phyloP scores from a whole-genome alignment of 1,140 invertebrate species.

The Hormaphis cornu region DNA sequence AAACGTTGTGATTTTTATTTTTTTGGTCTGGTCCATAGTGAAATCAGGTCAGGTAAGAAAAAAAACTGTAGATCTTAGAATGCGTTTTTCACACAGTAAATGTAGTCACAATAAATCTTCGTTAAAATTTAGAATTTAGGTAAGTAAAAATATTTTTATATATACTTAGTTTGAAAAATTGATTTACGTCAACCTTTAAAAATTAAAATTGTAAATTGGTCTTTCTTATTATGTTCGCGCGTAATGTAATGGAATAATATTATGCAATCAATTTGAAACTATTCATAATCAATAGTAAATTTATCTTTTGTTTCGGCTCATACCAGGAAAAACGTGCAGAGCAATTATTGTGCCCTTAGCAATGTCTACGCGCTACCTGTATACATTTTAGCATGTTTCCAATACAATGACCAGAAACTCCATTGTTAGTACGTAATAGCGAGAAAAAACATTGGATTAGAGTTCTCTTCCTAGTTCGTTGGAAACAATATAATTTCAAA shows the following conservation, averaged over 20 bases:
- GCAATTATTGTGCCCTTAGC: conserved; percentile 2
- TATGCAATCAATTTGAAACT: neutral
- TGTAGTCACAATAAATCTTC: neutral
- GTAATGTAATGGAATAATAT: neutral
- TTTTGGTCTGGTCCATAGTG: no score
- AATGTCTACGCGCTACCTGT: no score
- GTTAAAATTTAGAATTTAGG: neutral
- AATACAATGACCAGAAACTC: conserved; percentile 11
- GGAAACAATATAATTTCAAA: no score
- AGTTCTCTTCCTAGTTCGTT: conserved; percentile 9
- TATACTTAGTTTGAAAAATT: no score
- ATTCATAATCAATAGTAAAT: neutral
- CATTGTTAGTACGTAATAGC: conserved; percentile 3
- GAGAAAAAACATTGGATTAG: neutral
- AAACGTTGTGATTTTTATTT: no score
- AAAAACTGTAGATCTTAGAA: no score
- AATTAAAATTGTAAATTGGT: neutral
- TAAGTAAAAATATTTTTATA: no score
- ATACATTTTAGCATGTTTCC: conserved; percentile 1
- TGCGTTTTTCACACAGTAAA: no score
- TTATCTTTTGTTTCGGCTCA: conserved; percentile 8
- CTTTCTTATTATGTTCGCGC: neutral
- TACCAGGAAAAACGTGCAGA: conserved; percentile 6
- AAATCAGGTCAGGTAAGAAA: no score
- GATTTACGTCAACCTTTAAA: neutral